Percentiles rank a stretch among this genome's conserved stretches.
Evolutionary conservation across 2,888 invertebrate genomes (phyloP).

Genomic region (Tortrix viridana): DNA sequence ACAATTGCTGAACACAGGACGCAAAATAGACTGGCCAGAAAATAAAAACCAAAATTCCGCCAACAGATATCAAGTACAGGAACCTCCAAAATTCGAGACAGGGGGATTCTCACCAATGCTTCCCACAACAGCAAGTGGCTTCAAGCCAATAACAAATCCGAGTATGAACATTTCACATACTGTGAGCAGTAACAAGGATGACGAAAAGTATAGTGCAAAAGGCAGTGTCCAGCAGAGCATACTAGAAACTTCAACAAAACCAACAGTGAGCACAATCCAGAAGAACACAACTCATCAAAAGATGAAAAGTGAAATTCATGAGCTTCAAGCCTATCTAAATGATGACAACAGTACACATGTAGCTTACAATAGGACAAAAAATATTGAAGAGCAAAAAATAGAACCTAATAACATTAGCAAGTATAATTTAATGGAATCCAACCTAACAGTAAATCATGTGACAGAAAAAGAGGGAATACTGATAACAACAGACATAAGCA

Average conservation of each 20-base stretch:
- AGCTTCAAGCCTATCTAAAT: conserved; percentile 70
- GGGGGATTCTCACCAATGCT: conserved; percentile 91
- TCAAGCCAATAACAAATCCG: conserved; percentile 86
- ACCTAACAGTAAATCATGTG: conserved; percentile 72
- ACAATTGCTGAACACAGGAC: conserved; percentile 83
- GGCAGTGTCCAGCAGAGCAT: conserved; percentile 54
- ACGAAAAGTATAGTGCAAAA: conserved; percentile 52
- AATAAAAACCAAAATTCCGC: conserved; percentile 61
- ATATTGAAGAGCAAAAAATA: conserved; percentile 71
- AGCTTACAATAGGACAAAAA: conserved; percentile 75
- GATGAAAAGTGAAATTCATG: conserved; percentile 75
- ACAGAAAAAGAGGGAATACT: conserved; percentile 74
- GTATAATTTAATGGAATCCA: conserved; percentile 77
- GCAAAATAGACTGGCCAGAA: conserved; percentile 77
- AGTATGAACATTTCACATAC: conserved; percentile 56
- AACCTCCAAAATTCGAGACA: conserved; percentile 87
- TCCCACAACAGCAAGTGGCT: conserved; percentile 89
- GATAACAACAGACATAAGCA: conserved; percentile 75
- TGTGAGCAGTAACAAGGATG: conserved; percentile 48
- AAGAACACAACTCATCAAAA: conserved; percentile 70
- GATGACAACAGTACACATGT: conserved; percentile 73
- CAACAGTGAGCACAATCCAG: conserved; percentile 55
- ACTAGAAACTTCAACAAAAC: conserved; percentile 54
- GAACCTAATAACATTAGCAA: conserved; percentile 69
- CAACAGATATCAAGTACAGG: conserved; percentile 68